Base-by-base conservation (phyloP, 2,113 vertebrate genomes). In the Maccullochella peelii region DNA sequence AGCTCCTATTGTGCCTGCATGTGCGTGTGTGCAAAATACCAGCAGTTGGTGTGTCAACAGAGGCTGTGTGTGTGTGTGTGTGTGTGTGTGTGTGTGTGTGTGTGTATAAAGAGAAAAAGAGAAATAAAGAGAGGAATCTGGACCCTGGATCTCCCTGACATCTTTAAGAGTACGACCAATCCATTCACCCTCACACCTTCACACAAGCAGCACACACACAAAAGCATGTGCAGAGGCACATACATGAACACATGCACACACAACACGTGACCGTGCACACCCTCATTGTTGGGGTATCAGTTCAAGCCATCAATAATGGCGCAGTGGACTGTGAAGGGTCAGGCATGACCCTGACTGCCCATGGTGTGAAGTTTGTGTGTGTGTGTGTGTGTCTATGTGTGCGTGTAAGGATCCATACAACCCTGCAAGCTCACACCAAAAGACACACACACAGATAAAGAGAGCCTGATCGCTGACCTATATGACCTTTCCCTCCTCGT, bases 201-300 rank as follows among this genome's bases (percentile, higher is more conserved):
- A 49, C 42, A 12, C 65, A 79, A 14, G 18, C 47, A 58, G 27
- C 52, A 55, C 66, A 55, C 69, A 75, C 25, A 70, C 73, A 72
- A 30, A 65, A 58, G 40, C 67, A 68, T 73, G 40, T 14, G 50
- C 27, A 73, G 18, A 49, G 14, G 52, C 38, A 42, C 23, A 58
- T 16, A 80, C 47, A 42, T 36, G 14, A 27, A 52, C 62, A 59
- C 78, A 65, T 15, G 20, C 57, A 67, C 79, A 67, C 54, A 63
- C 71, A 75, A 77, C 78, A 79, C 44, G 65, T 52, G 74, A 80
- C 23, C 18, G 68, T 47, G 65, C 74, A 84, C 86, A 79, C 42
- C 70, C 83, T 94, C 77, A 88, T 95, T 94, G 94, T 94, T 93
- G 94, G 94, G 94, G 93, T 95, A 95, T 96, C 94, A 91, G 92